Conservation (phyloP, 2,797 vertebrate species). For the Podarcis siculus region DNA sequence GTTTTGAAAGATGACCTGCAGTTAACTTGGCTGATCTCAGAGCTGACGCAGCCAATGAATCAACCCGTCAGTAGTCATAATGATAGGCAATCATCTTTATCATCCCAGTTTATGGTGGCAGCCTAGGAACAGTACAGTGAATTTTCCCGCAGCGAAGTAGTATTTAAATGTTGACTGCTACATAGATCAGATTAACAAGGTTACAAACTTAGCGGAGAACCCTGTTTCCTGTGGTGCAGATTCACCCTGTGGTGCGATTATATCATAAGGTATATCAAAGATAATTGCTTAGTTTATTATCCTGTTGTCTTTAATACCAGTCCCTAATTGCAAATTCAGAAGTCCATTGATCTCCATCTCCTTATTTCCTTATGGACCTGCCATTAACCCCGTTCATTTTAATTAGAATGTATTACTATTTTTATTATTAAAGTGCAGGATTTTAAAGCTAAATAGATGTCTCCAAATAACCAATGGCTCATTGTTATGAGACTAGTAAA, state of each 20-base stretch:
- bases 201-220: constrained; percentile 70
- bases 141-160: constrained; percentile 61
- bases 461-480: constrained; percentile 61
- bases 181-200: constrained; percentile 75
- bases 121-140: constrained; percentile 58
- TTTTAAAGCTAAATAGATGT: constrained; percentile 51
- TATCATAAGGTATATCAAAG: constrained; percentile 74
- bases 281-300: constrained; percentile 81
- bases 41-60: constrained; percentile 69
- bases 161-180: constrained; percentile 74
- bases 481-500: constrained; percentile 44
- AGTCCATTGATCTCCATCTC: constrained; percentile 66
- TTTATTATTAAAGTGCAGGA: constrained; percentile 57
- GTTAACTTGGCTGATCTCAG: constrained; percentile 77
- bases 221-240: constrained; percentile 64
- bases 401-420: constrained; percentile 74
- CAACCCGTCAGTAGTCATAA: constrained; percentile 73
- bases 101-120: constrained; percentile 72
- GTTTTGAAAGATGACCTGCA: constrained; percentile 75
- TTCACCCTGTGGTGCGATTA: constrained; percentile 73
- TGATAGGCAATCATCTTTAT: constrained; percentile 77
- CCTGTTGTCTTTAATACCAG: constrained; percentile 76
- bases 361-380: constrained; percentile 66
- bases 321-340: constrained; percentile 70
- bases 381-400: constrained; percentile 74